Percentiles rank a stretch among this genome's conserved stretches.
Evolutionary conservation across 2,888 invertebrate genomes (phyloP).

Genomic region (Drosophila quinaria): DNA sequence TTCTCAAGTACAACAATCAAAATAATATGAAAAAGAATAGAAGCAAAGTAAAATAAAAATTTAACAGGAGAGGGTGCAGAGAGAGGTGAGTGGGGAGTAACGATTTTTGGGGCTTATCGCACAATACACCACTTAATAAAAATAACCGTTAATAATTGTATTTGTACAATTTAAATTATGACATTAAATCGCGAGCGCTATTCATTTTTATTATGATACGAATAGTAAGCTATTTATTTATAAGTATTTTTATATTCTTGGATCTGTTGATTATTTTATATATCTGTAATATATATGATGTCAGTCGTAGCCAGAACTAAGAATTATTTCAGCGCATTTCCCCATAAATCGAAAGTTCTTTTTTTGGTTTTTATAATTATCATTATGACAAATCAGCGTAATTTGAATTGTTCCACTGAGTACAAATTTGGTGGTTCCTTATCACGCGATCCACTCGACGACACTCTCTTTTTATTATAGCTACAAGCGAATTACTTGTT

Average conservation of each 20-base stretch:
- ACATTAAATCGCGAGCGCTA: constrained; percentile 55
- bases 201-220: constrained; percentile 26
- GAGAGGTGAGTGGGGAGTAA: neutral
- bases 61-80: neutral
- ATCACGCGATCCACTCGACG: constrained; percentile 56
- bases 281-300: constrained; percentile 33
- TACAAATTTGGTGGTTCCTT: constrained; percentile 50
- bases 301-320: constrained; percentile 33
- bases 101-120: constrained; percentile 57
- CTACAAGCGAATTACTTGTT: constrained; percentile 69
- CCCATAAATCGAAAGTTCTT: constrained; percentile 4
- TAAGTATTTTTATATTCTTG: constrained; percentile 13
- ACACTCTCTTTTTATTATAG: constrained; percentile 33
- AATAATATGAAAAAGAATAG: neutral
- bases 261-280: neutral
- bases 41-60: neutral
- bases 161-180: constrained; percentile 80
- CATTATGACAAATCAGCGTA: constrained; percentile 31
- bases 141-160: constrained; percentile 80
- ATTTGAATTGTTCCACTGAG: constrained; percentile 43
- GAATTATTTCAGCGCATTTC: constrained; percentile 30
- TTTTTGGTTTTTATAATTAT: neutral
- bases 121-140: constrained; percentile 74
- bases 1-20: constrained; percentile 49
- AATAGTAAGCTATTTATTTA: constrained; percentile 30